Evolutionary conservation across 2,888 invertebrate genomes (phyloP), one percentile per base, ranked within the genome.

Genomic region (Netelia fuscicornis): DNA sequence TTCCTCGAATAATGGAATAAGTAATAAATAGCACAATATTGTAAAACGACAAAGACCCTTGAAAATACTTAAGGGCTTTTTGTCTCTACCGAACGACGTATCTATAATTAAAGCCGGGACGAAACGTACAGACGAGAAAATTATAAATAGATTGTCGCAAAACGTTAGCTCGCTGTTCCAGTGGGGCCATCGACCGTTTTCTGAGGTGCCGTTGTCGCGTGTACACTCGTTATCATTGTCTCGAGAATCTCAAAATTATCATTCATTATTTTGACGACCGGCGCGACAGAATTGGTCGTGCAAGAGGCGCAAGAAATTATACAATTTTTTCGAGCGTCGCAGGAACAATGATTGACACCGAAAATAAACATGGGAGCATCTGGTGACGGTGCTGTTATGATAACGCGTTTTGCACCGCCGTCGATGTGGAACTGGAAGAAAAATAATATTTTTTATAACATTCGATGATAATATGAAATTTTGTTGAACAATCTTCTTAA

Each of bases 261-360:
- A 89, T 97, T 95, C 89, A 98, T 94, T 9, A 98, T 95, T 93
- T 97, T 97, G 48, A 97, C 96, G 25, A 98, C 94, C 0, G 97
- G 97, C 56, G 98, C 97, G 88, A 97, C 94, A 91, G 97, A 98
- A 93, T 98, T 98, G 71, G 98, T 96, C 2, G 98, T 98, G 93
- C 98, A 98, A 5, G 97, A 97, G 0, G 97, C 96, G 90, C 97
- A 97, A 30, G 96, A 96, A 76, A 97, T 92, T 13, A 96, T 95
- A 88, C 65, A 74, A 52, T 87, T 81, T 64, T 88, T 96, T 78
- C 96, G 95, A n/a, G 95, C 94, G 76, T 95, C 94, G 92, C 96
- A 97, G 67, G 94, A 94, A 25, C 95, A 94, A 85, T 96, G 95
- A 92, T 97, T 97, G 64, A 97, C 97, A 64, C 97, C 97, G 93